phyloP scores from a whole-genome alignment of 2,888 invertebrate species.

The Xanthorhoe spadicearia region DNA sequence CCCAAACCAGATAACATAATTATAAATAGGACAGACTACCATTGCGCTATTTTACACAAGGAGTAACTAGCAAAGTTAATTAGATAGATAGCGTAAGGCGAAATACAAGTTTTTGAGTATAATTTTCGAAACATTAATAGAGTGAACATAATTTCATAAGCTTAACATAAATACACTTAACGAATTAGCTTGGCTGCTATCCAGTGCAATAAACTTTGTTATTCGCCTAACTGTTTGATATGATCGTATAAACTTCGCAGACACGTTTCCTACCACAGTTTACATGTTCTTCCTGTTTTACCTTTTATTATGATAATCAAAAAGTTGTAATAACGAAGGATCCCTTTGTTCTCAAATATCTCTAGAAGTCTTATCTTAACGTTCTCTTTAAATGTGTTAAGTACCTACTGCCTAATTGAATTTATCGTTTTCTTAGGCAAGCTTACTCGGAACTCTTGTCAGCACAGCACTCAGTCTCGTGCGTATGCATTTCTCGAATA shows the following conservation, averaged over 20 bases:
- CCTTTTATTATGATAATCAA: slow-evolving; percentile 18
- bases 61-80: not conserved
- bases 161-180: slow-evolving; percentile 16
- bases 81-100: not conserved
- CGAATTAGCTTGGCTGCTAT: slow-evolving; percentile 23
- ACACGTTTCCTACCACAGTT: slow-evolving; percentile 15
- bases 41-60: not conserved
- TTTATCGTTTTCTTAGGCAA: slow-evolving; percentile 33
- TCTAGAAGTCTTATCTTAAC: not conserved
- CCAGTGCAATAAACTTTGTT: slow-evolving; percentile 26
- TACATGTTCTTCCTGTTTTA: slow-evolving; percentile 13
- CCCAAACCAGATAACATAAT: slow-evolving; percentile 8
- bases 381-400: not conserved
- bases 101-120: no score
- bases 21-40: not conserved
- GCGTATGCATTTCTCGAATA: slow-evolving; percentile 20
- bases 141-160: slow-evolving; percentile 14
- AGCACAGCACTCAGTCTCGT: slow-evolving; percentile 25
- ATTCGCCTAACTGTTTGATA: slow-evolving; percentile 14
- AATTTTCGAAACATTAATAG: not conserved
- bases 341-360: not conserved
- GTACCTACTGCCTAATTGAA: not conserved
- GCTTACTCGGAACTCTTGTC: slow-evolving; percentile 25
- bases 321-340: slow-evolving; percentile 1
- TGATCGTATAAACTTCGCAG: slow-evolving; percentile 23